phyloP scores from a whole-genome alignment of 2,797 vertebrate species.

The Manis pentadactyla region DNA sequence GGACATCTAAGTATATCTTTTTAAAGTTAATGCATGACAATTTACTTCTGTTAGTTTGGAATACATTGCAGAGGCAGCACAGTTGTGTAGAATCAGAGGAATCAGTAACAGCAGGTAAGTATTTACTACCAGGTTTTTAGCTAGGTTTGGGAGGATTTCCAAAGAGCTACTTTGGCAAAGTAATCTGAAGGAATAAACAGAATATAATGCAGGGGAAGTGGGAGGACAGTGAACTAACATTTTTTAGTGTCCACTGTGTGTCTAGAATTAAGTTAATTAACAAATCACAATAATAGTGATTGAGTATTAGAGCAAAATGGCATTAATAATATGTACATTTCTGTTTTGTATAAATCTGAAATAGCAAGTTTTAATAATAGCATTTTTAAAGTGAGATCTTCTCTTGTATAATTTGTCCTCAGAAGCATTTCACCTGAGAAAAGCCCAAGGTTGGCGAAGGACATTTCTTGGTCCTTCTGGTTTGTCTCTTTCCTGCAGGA shows the following conservation, averaged over 20 bases:
- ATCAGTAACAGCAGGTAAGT: background rate
- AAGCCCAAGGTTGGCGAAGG: background rate
- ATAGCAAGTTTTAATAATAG: background rate
- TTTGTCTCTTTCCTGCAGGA: background rate
- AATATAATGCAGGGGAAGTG: background rate
- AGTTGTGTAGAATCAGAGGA: background rate
- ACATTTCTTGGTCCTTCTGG: background rate
- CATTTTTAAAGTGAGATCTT: slow-evolving; percentile 20
- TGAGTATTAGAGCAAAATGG: background rate
- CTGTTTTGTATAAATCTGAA: background rate
- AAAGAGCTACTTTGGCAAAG: background rate
- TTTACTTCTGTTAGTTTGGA: slow-evolving; percentile 11
- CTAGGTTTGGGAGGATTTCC: background rate
- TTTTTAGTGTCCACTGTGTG: background rate
- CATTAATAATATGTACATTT: background rate
- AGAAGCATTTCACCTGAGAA: background rate
- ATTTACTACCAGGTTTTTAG: background rate
- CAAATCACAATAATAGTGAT: background rate
- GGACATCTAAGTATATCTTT: background rate
- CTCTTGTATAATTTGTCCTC: background rate
- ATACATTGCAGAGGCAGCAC: background rate
- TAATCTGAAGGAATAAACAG: background rate
- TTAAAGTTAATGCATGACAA: background rate
- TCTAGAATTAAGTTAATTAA: background rate
- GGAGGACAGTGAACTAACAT: background rate